Evolutionary conservation across 2,113 vertebrate species (phyloP).

Genomic region (Myanophis thanlyinensis): DNA sequence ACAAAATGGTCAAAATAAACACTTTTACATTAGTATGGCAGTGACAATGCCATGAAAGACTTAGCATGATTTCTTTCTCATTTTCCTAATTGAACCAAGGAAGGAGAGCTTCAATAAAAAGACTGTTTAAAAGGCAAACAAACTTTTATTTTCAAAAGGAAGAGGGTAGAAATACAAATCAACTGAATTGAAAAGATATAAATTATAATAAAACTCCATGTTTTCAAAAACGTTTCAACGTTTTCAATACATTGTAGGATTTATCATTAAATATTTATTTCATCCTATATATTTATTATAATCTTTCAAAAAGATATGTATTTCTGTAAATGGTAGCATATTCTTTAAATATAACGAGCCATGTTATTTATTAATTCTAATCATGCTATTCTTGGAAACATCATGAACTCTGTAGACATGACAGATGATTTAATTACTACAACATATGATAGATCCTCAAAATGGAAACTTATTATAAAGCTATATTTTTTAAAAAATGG

Average conservation of each 20-base stretch:
- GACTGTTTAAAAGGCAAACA: background rate
- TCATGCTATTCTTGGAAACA: background rate
- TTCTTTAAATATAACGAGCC: background rate
- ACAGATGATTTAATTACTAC: background rate
- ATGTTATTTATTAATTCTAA: background rate
- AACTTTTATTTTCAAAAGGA: conserved; percentile 6
- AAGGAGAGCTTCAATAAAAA: background rate
- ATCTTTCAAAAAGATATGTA: background rate
- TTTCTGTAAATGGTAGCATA: background rate
- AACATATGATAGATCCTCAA: background rate
- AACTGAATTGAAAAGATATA: background rate
- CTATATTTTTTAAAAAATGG: background rate
- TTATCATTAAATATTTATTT: background rate
- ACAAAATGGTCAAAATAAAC: background rate
- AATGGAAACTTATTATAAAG: background rate
- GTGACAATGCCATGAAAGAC: background rate
- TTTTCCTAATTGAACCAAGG: conserved; percentile 7
- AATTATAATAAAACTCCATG: background rate
- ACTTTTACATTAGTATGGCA: background rate
- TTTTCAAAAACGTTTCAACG: background rate
- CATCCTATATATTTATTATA: background rate
- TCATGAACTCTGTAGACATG: background rate
- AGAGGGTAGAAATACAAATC: background rate
- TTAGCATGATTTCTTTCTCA: background rate
- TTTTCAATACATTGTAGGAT: background rate